Evolutionary conservation across 2,797 vertebrate genomes (phyloP).

Genomic region (Chiloscyllium punctatum): DNA sequence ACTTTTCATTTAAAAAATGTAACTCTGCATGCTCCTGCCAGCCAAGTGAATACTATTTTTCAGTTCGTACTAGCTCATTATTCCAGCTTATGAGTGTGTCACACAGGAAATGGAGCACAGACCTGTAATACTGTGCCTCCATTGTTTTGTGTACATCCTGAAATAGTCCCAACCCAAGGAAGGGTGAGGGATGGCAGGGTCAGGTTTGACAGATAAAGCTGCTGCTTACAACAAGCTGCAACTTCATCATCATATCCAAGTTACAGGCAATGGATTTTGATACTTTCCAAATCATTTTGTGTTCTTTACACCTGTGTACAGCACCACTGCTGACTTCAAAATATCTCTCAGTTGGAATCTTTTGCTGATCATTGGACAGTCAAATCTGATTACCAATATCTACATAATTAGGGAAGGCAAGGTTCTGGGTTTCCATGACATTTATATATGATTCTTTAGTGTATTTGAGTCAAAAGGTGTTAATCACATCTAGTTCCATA

Average conservation of each 20-base stretch:
- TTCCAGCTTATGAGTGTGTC: background rate
- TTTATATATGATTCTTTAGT: background rate
- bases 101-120: background rate
- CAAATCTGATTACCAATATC: background rate
- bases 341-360: background rate
- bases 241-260: background rate
- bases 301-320: background rate
- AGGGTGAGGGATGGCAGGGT: background rate
- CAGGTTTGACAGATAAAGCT: background rate
- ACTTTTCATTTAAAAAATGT: too few relatives aligned
- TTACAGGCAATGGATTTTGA: background rate
- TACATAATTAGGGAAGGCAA: background rate
- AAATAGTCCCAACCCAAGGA: background rate
- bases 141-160: background rate
- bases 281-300: background rate
- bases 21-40: background rate
- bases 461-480: background rate
- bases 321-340: background rate
- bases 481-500: background rate
- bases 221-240: background rate
- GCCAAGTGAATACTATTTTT: background rate
- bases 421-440: background rate
- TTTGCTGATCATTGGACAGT: background rate
- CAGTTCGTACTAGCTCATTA: background rate
- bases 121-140: background rate